These are phyloP conservation scores for Bubo blakistoni DNA, from an alignment of 2,113 vertebrate species.

Conservation along the genomic window DNA sequence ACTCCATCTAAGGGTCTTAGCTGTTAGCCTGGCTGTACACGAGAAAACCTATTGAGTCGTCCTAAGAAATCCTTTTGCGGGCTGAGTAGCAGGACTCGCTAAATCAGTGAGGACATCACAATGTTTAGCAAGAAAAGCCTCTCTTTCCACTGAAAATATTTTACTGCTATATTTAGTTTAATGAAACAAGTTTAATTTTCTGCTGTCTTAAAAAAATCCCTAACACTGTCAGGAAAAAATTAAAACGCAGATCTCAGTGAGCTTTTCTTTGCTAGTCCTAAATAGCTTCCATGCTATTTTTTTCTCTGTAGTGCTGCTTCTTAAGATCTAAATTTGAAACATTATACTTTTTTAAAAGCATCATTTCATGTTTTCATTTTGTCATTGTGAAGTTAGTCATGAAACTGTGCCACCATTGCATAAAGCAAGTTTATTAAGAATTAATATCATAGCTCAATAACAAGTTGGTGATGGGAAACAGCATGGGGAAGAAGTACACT, in stretches of 20 bases:
- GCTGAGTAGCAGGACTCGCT: neutral
- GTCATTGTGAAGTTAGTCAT: neutral
- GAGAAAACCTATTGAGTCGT: neutral
- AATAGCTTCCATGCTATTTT: neutral
- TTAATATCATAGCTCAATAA: neutral
- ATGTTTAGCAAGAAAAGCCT: neutral
- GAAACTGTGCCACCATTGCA: neutral
- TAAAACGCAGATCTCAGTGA: neutral
- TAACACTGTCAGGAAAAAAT: neutral
- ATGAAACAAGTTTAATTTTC: slow-evolving; percentile 19
- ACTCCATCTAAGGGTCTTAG: slow-evolving; percentile 30
- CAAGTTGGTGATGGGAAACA: neutral
- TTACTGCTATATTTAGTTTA: slow-evolving; percentile 18
- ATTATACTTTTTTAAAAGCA: neutral
- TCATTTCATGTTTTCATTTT: neutral
- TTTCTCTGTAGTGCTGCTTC: neutral
- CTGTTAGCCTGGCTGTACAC: neutral
- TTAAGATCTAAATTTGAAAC: neutral
- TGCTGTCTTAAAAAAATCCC: neutral
- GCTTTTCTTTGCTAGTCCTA: neutral
- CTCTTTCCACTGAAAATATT: slow-evolving; percentile 9
- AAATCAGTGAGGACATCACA: neutral
- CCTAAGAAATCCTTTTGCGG: neutral
- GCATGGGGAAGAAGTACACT: neutral
- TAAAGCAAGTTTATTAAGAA: neutral